phyloP scores from a whole-genome alignment of 2,888 invertebrate genomes.

The Rugalucina vietnamica region DNA sequence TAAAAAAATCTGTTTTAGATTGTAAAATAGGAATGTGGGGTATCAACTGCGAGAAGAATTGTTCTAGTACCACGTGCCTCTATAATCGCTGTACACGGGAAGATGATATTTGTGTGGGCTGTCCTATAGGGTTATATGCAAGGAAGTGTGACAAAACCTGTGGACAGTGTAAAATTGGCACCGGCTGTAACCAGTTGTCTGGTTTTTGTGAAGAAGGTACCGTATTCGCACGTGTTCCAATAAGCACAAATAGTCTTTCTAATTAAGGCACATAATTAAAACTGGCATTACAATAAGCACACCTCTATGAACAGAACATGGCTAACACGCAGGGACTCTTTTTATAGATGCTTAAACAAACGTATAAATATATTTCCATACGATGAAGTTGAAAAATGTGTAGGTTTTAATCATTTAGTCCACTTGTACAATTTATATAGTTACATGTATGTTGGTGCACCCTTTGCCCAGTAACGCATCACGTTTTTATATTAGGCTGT shows the following conservation, averaged over 20 bases:
- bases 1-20: background rate
- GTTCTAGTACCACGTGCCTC: conserved; percentile 43
- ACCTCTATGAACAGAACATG: too few relatives aligned
- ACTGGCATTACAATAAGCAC: too few relatives aligned
- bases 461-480: background rate
- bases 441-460: too few relatives aligned
- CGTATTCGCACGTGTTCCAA: too few relatives aligned
- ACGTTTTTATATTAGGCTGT: background rate
- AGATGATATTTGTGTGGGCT: conserved; percentile 38
- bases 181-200: conserved; percentile 29
- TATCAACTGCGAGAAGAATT: conserved; percentile 22
- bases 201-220: conserved; percentile 34
- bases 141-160: conserved; percentile 33
- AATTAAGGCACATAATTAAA: too few relatives aligned
- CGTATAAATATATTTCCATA: too few relatives aligned
- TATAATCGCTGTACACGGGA: conserved; percentile 39
- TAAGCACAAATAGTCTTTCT: too few relatives aligned
- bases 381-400: too few relatives aligned
- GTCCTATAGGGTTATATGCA: conserved; percentile 36
- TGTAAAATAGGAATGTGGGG: conserved; percentile 34
- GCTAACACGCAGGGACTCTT: too few relatives aligned
- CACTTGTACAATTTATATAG: too few relatives aligned
- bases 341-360: too few relatives aligned
- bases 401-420: too few relatives aligned
- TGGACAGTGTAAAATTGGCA: conserved; percentile 30